These are phyloP conservation scores for Strigamia maritima DNA, from an alignment of 2,888 invertebrate species.

Conservation along the genomic window DNA sequence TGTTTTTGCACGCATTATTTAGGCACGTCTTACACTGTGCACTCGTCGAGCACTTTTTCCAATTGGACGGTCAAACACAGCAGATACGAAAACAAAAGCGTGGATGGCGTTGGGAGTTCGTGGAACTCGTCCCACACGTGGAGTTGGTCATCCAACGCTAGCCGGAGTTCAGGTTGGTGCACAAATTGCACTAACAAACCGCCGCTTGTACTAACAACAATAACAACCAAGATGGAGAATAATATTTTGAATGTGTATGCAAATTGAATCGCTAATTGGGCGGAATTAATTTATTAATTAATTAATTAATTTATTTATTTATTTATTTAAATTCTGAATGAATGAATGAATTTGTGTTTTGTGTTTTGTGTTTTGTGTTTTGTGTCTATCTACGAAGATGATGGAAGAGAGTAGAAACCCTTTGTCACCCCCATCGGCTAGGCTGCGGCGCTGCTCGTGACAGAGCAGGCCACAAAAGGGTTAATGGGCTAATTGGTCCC, in stretches of 20 bases:
- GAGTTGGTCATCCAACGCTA: neutral
- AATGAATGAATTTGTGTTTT: neutral
- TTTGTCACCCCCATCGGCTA: neutral
- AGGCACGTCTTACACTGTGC: neutral
- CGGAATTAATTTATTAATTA: no score
- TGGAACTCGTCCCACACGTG: neutral
- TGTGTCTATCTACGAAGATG: neutral
- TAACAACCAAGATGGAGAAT: neutral
- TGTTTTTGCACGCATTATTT: neutral
- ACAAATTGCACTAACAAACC: conserved; percentile 21
- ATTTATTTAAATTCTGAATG: no score
- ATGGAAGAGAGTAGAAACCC: neutral
- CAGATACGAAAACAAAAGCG: neutral
- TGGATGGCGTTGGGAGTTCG: neutral
- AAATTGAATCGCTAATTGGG: neutral
- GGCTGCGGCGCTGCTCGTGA: neutral
- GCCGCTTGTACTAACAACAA: neutral
- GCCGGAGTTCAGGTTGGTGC: neutral
- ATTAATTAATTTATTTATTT: no score
- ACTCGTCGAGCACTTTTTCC: neutral
- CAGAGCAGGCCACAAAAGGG: neutral
- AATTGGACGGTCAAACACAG: neutral
- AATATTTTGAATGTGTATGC: neutral
- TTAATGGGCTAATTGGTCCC: conserved; percentile 14
- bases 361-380: neutral